Evolutionary conservation across 2,113 vertebrate species (phyloP).

Genomic region (Poicephalus gulielmi): DNA sequence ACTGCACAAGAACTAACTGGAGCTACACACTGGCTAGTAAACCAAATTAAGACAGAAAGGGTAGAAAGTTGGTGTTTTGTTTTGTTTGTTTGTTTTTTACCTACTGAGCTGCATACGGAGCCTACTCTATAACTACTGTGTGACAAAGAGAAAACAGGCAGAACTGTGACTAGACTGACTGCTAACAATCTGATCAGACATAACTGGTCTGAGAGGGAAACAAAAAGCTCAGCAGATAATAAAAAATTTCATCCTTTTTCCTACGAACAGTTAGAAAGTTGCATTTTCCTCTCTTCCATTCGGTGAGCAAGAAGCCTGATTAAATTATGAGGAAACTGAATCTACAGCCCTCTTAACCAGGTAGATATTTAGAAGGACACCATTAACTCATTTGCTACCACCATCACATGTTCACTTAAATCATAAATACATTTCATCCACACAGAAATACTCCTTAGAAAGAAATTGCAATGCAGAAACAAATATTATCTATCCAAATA

Average conservation of each 20-base stretch:
- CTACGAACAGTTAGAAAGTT: not conserved
- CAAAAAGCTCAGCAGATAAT: not conserved
- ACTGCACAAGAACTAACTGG: not conserved
- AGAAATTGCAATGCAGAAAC: not conserved
- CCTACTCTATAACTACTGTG: not conserved
- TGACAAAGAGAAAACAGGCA: not conserved
- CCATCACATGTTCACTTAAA: not conserved
- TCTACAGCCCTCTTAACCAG: not conserved
- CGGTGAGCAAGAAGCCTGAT: not conserved
- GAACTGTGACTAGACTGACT: not conserved
- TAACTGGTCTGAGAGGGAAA: not conserved
- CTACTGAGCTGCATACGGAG: not conserved
- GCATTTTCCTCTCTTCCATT: not conserved
- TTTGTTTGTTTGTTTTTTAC: not conserved
- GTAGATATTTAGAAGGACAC: not conserved
- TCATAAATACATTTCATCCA: not conserved
- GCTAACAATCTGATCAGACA: not conserved
- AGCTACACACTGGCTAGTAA: not conserved
- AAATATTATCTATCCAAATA: not conserved
- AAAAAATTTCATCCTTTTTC: not conserved
- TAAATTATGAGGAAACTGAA: conserved; percentile 2
- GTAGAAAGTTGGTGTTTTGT: not conserved
- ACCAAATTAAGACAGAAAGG: not conserved
- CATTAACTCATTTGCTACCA: not conserved
- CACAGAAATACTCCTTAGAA: not conserved